Conservation (phyloP, 2,888 invertebrate genomes). For the Synanthedon tipuliformis region DNA sequence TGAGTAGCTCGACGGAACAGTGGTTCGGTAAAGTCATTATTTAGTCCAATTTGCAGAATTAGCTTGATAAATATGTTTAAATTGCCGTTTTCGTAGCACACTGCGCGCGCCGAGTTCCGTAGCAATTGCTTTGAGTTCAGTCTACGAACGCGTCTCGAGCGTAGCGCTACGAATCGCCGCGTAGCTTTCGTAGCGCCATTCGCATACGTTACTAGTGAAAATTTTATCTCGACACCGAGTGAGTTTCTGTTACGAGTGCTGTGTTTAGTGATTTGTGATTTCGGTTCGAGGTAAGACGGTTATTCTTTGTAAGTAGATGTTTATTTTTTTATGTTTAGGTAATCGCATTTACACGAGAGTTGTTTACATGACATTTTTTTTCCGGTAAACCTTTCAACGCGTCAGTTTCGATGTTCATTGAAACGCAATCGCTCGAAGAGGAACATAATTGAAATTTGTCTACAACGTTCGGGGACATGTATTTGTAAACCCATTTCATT, state of each 20-base stretch:
- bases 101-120: slow-evolving; percentile 60
- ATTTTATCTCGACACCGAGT: not conserved
- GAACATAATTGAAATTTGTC: not conserved
- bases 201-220: too few species aligned
- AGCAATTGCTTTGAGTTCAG: slow-evolving; percentile 34
- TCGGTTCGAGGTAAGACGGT: not conserved
- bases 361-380: slow-evolving; percentile 4
- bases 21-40: slow-evolving; percentile 53
- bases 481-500: too few species aligned
- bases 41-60: slow-evolving; percentile 65
- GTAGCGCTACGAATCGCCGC: slow-evolving; percentile 23
- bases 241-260: not conserved
- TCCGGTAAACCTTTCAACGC: not conserved
- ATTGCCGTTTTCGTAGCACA: slow-evolving; percentile 52
- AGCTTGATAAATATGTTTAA: slow-evolving; percentile 65
- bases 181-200: not conserved
- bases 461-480: not conserved
- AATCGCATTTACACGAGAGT: slow-evolving; percentile 6
- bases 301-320: not conserved
- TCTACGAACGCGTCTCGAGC: slow-evolving; percentile 14
- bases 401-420: not conserved
- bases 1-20: slow-evolving; percentile 25
- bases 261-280: slow-evolving; percentile 9
- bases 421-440: not conserved
- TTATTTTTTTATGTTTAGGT: slow-evolving; percentile 1